phyloP scores from a whole-genome alignment of 2,888 invertebrate genomes.

The Tryphoninae sp. region DNA sequence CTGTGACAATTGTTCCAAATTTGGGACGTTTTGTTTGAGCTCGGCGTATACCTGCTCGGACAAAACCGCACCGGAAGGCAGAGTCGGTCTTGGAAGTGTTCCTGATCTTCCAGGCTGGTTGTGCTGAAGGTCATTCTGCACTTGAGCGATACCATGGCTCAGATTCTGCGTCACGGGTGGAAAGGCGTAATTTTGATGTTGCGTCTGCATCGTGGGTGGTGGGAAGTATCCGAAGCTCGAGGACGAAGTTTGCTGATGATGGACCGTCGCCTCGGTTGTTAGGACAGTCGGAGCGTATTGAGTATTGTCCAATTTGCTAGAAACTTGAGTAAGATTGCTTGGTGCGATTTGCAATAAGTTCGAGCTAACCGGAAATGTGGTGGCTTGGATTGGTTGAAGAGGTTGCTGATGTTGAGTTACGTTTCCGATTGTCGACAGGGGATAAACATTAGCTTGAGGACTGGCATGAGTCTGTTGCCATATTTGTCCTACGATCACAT shows the following conservation, averaged over 20 bases:
- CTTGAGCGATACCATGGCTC: constrained; percentile 68
- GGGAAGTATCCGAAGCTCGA: constrained; percentile 49
- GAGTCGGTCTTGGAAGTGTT: constrained; percentile 64
- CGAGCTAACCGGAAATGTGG: constrained; percentile 40
- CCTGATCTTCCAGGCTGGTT: constrained; percentile 50
- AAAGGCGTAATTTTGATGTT: constrained; percentile 61
- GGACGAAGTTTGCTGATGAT: constrained; percentile 33
- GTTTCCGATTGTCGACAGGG: constrained; percentile 22
- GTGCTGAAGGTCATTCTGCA: constrained; percentile 73
- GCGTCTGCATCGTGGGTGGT: constrained; percentile 23
- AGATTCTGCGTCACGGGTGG: constrained; percentile 38
- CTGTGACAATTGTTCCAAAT: constrained; percentile 78
- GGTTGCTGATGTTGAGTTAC: constrained; percentile 45
- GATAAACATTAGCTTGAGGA: constrained; percentile 64
- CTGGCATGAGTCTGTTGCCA: constrained; percentile 75
- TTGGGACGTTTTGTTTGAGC: constrained; percentile 78
- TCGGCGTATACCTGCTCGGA: constrained; percentile 79
- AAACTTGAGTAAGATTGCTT: constrained; percentile 64
- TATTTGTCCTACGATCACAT: constrained; percentile 75
- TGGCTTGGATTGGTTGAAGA: constrained; percentile 24
- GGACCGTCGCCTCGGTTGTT: constrained; percentile 57
- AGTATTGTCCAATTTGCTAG: constrained; percentile 60
- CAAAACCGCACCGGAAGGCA: constrained; percentile 69
- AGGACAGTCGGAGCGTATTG: constrained; percentile 57
- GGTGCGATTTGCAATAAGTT: constrained; percentile 67